These are phyloP conservation scores for Osmerus eperlanus DNA, from an alignment of 2,113 vertebrate species.

Conservation along the genomic window DNA sequence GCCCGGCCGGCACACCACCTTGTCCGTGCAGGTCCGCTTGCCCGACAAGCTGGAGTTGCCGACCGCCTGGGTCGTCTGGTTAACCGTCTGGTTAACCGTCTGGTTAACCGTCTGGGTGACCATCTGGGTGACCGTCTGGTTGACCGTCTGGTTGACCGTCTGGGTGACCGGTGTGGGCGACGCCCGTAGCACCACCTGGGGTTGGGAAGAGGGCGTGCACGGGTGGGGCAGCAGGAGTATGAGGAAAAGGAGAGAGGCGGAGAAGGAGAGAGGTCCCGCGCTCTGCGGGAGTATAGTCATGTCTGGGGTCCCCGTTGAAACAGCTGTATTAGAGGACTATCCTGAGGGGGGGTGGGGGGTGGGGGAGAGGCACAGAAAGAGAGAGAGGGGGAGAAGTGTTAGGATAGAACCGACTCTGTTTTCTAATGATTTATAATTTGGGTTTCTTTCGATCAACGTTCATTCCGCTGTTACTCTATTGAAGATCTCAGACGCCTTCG, in stretches of 20 bases:
- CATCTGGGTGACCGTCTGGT: too few species aligned
- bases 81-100: background rate
- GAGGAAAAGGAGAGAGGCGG: conserved; percentile 35
- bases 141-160: too few species aligned
- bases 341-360: conserved; percentile 1
- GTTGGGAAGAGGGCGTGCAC: conserved; percentile 35
- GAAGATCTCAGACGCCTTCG: too few species aligned
- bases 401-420: too few species aligned
- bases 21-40: conserved; percentile 61
- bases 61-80: conserved; percentile 41
- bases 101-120: too few species aligned
- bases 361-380: conserved; percentile 25
- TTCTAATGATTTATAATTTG: too few species aligned
- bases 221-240: conserved; percentile 51
- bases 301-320: conserved; percentile 25
- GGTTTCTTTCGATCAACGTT: too few species aligned
- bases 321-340: background rate
- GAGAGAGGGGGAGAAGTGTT: conserved; percentile 14
- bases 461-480: too few species aligned
- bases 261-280: conserved; percentile 45
- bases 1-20: conserved; percentile 75
- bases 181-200: conserved; percentile 39
- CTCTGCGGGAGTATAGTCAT: conserved; percentile 36
- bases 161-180: background rate
- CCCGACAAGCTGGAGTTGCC: conserved; percentile 31